Conservation (phyloP, 2,888 invertebrate species). For the Panzeria rudis region DNA sequence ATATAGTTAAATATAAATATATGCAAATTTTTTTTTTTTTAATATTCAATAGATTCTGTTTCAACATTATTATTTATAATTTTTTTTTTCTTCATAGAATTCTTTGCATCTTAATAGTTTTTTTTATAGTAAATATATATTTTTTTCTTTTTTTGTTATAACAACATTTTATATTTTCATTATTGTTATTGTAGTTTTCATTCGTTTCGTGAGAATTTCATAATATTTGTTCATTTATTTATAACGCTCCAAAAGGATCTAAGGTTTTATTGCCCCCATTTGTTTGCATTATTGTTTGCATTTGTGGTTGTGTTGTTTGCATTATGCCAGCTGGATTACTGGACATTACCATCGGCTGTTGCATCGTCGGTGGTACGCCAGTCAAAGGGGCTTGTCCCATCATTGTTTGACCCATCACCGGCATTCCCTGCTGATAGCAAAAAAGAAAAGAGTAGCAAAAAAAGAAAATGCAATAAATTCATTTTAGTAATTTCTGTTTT, state of each 20-base stretch:
- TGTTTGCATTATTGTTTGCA: constrained; percentile 77
- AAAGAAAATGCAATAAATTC: constrained; percentile 24
- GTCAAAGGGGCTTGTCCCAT: constrained; percentile 83
- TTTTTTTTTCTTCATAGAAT: constrained; percentile 45
- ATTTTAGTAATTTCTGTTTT: constrained; percentile 13
- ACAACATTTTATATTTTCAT: constrained; percentile 50
- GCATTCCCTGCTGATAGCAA: constrained; percentile 82
- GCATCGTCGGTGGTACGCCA: constrained; percentile 81
- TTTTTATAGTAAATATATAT: constrained; percentile 47
- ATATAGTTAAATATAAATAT: constrained; percentile 69
- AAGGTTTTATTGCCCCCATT: constrained; percentile 84
- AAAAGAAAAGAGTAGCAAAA: constrained; percentile 48
- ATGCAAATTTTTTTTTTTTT: constrained; percentile 46
- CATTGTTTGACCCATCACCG: constrained; percentile 83
- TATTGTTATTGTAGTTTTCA: constrained; percentile 37
- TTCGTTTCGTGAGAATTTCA: constrained; percentile 45
- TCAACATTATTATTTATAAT: constrained; percentile 50
- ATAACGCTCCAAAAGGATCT: constrained; percentile 85
- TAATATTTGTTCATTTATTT: constrained; percentile 74
- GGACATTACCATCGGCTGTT: constrained; percentile 77
- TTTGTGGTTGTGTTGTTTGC: constrained; percentile 77
- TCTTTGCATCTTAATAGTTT: constrained; percentile 55
- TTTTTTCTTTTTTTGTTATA: constrained; percentile 32
- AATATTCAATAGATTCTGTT: constrained; percentile 46
- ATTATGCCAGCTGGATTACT: constrained; percentile 81